These are phyloP conservation scores for Heteropelma amictum DNA, from an alignment of 2,888 invertebrate species.

Conservation along the genomic window DNA sequence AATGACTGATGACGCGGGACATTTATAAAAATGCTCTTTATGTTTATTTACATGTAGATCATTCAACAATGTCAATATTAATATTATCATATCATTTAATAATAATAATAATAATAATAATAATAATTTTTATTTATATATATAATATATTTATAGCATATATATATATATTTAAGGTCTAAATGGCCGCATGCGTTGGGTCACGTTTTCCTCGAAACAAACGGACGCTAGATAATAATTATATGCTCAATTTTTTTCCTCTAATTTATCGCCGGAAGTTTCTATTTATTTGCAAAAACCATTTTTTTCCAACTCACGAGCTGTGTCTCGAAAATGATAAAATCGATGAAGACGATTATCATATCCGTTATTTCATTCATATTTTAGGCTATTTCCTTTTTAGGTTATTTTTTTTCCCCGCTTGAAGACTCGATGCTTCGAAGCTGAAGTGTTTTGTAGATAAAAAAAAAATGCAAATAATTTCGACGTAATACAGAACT, in stretches of 20 bases:
- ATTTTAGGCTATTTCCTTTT: too few relatives aligned
- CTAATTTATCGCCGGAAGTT: conserved; percentile 32
- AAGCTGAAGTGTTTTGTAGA: too few relatives aligned
- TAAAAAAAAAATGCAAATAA: too few relatives aligned
- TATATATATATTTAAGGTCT: conserved; percentile 60
- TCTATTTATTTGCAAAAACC: conserved; percentile 22
- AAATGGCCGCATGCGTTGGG: conserved; percentile 68
- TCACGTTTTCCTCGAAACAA: conserved; percentile 64
- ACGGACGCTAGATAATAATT: conserved; percentile 62
- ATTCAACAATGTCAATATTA: conserved; percentile 72
- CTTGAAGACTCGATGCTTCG: too few relatives aligned
- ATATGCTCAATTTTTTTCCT: conserved; percentile 65
- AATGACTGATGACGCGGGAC: conserved; percentile 50
- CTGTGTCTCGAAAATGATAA: conserved; percentile 1
- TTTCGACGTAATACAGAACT: too few relatives aligned
- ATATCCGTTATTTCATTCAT: background rate
- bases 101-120: conserved; percentile 60
- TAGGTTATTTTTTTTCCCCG: too few relatives aligned
- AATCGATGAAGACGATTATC: background rate
- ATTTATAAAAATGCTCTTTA: conserved; percentile 74
- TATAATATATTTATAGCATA: conserved; percentile 19
- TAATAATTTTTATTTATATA: conserved; percentile 24
- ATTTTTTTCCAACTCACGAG: background rate
- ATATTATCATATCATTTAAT: conserved; percentile 68
- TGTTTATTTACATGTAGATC: conserved; percentile 75